Base-by-base conservation (phyloP, 2,113 vertebrate genomes). In the Epinephelus cyanopodus region DNA sequence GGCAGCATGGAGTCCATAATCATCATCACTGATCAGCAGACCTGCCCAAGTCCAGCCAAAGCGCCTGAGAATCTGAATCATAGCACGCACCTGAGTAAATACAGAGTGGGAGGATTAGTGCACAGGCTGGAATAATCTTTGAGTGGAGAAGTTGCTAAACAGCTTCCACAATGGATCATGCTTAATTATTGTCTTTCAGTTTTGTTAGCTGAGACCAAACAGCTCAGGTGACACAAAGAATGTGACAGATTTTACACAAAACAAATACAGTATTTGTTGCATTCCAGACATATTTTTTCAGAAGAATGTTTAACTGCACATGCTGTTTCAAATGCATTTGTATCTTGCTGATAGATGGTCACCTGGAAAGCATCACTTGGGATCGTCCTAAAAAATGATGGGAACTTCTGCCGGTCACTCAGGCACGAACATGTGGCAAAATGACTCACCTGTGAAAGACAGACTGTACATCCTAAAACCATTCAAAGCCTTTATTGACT, bases 341-440 rank as follows among this genome's bases (percentile, higher is more conserved):
- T 13, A 37, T 50, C 19, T 47, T 14, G 3, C 18, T 58, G 11
- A 70, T 56, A 2, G 13, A 71, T 6, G 9, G 13, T 76, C 25
- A 77, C 62, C 74, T 77, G 74, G 23, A 77, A 77, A 11, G 74
- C 52, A 29, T 77, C 74, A 23, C 74, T 77, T 67, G 74, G 74
- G 25, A 77, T 77, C 9, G 62, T 66, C 25, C 74, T n/a, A n/a
- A 77, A 77, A 23, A 77, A 77, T 19, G 74, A 77, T 57, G 74
- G 74, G 57, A 66, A 77, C 25, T 15, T 45, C 47, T 66, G 6
- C 37, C 62, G 50, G 12, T 77, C 39, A 77, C 74, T 77, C 50
- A 77, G 25, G 19, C 74, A 77, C 0, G 74, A 67, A 47, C 74
- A 77, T 67, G 74, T 77, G 13, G 74, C 37, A 77, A 67, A 77